Base-by-base conservation (phyloP, 2,113 vertebrate genomes). In the Myrmecophaga tridactyla region DNA sequence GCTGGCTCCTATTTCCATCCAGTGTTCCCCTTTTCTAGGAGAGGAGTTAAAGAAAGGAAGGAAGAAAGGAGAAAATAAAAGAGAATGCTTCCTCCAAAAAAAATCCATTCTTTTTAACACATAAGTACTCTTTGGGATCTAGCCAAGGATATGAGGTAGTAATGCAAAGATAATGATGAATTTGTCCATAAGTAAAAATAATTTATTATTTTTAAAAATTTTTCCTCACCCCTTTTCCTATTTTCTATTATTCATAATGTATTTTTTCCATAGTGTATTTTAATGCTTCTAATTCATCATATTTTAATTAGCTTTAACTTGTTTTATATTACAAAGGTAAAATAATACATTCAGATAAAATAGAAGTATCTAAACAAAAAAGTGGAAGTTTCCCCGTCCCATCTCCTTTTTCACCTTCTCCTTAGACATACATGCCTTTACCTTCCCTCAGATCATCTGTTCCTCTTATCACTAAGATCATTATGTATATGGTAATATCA, bases 281-380 rank as follows among this genome's bases (percentile, higher is more conserved):
- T 72, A 56, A 41, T 90, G 58, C 58, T 81, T 75, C 31, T 17
- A 72, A 14, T 69, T 62, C 83, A n/a, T 83, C 23, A 34, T 81
- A 27, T 82, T 73, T 94, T 94, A 63, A 63, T 94, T 73, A n/a
- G 25, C 41, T 41, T 78, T 85, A 25, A 81, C 7, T 92, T 80
- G 6, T 51, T 83, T 93, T 85, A 69, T 60, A 86, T 60, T 69
- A 11, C 76, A 69, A 96, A 94, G 78, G 34, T 67, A 36, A 69
- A 88, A 81, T 31, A 86, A 39, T 90, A 31, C 7, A 75, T 75
- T 92, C 27, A 58, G 69, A 56, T 86, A 86, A 73, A 81, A 46
- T 53, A 94, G 36, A 90, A 39, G 4, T 81, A 90, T 53, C 56
- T 76, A 51, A 86, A 82, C 92, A 76, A 89, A 53, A 76, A 65